Evolutionary conservation across 2,113 vertebrate species (phyloP), one percentile per base, ranked within the genome.

Genomic region (Jaculus jaculus): DNA sequence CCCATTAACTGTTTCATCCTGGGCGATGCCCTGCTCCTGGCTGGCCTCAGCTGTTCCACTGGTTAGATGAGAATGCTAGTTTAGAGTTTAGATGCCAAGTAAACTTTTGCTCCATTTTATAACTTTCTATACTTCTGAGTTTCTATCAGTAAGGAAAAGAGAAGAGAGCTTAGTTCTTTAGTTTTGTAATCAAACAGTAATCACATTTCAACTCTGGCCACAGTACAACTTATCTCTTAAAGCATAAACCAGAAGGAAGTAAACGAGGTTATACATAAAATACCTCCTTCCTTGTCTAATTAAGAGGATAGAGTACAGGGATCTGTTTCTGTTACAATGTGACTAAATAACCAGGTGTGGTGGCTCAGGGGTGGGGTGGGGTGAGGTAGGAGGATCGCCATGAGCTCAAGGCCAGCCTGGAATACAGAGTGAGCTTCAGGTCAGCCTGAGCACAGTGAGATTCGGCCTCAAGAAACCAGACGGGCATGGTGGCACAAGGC

Each of bases 231-330:
- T 11, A 92, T 32, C 42, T 28, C 39, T 60, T 80, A 83, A 93
- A 95, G 80, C 32, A 95, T 54, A 93, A 92, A 74, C 60, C 32
- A 32, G 34, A 65, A 84, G 81, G 81, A 93, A 87, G 26, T 13
- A 30, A 18, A 63, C 23, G 61, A 89, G 54, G 32, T 34, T 66
- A 78, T 69, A 47, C 23, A 93, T 47, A 78, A 69, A 69, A 89
- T 15, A 17, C 10, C 24, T 82, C 37, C 15, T 73, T 61, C 34
- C 34, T 39, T 73, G 78, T 61, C 30, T 84, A 54, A 51, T 63
- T 42, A 66, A 88, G 74, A 51, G 28, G n/a, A 63, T 37, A 72
- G 13, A 37, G 42, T 68, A 73, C 16, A 89, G 26, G 15, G 69
- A 79, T 61, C 34, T 85, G 51, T 24, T 60, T 84, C 58, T 95